A percentile compares a stretch with the other conserved stretches of the same genome.
Evolutionary conservation across 2,113 vertebrate genomes (phyloP).

Genomic region (Cephalophus harveyi): DNA sequence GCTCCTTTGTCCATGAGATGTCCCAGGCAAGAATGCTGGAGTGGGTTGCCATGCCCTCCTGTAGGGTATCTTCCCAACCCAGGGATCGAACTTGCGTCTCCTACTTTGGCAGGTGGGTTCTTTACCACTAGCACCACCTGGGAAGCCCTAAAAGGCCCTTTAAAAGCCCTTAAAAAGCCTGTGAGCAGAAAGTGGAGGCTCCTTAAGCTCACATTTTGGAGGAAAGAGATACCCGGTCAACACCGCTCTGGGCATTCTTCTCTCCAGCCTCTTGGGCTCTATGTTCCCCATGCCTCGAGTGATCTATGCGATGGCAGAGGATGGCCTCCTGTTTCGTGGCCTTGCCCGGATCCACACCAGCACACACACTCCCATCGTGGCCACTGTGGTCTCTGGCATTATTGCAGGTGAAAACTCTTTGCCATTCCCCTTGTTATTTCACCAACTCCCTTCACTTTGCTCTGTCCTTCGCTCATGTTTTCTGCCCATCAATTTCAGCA

Average conservation of each 20-base stretch:
- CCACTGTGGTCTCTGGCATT: slow-evolving; percentile 89
- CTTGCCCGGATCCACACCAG: slow-evolving; percentile 85
- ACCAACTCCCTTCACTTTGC: not conserved
- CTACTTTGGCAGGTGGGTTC: not conserved
- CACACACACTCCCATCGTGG: slow-evolving; percentile 90
- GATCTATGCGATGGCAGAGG: slow-evolving; percentile 97
- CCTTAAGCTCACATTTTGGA: not conserved
- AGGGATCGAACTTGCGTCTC: not conserved
- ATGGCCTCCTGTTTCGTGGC: slow-evolving; percentile 90
- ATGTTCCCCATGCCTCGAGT: slow-evolving; percentile 99
- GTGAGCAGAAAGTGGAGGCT: not conserved
- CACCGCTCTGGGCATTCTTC: not conserved
- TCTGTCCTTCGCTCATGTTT: not conserved
- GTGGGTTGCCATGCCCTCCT: not conserved
- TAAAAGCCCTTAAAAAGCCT: not conserved
- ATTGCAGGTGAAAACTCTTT: slow-evolving; percentile 83
- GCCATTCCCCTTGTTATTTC: accelerated
- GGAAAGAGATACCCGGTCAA: not conserved
- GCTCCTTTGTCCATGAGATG: not conserved
- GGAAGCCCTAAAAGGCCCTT: not conserved
- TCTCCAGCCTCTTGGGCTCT: slow-evolving; percentile 90
- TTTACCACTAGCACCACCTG: not conserved
- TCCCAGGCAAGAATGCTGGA: not conserved
- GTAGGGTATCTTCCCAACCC: not conserved
- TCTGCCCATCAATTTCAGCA: slow-evolving; percentile 77